Evolutionary conservation across 2,113 vertebrate genomes (phyloP), one percentile per base, ranked within the genome.

Genomic region (Erpornis zantholeuca): DNA sequence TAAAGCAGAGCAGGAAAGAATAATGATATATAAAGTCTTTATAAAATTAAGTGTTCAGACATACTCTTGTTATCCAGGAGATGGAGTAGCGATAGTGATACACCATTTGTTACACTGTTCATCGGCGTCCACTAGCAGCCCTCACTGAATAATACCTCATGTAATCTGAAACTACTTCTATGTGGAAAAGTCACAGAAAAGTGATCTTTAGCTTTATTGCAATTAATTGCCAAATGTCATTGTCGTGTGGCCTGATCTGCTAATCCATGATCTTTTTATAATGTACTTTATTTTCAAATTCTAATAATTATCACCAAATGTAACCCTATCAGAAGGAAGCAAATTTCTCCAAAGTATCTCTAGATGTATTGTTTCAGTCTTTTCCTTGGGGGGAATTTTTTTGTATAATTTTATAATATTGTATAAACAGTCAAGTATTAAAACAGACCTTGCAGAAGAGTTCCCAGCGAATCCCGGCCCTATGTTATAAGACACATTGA

Each of bases 401-500:
- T 22, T 82, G 27, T n/a, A n/a, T n/a, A n/a, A n/a, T n/a, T 21
- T 20, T 3, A 0, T 12, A 38, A 18, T 68, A 42, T 33, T 73
- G 36, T 69, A 57, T 71, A 31, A 65, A 82, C 10, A 72, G 23
- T 2, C 11, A 82, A 75, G n/a, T 33, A 12, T 79, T 81, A 59
- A 88, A 56, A 93, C 97, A 97, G 92, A 99, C 99, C 98, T 98
- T 82, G 71, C 95, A 75, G 95, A 96, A 83, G 97, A 95, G 33
- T 28, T 94, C 8, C 86, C 94, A 11, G 27, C 79, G 94, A 99
- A 99, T 69, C 99, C 99, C 31, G 99, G 99, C 15, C 99, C 99
- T 29, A 98, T 97, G 27, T 97, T 98, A 60, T 99, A 99, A 33
- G 98, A 95, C 44, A 99, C 97, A 24, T 98, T 98, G 59, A 99